Percentiles rank a stretch among this genome's conserved stretches.
Conservation (phyloP, 2,797 vertebrate genomes). For the Mus spretus region DNA sequence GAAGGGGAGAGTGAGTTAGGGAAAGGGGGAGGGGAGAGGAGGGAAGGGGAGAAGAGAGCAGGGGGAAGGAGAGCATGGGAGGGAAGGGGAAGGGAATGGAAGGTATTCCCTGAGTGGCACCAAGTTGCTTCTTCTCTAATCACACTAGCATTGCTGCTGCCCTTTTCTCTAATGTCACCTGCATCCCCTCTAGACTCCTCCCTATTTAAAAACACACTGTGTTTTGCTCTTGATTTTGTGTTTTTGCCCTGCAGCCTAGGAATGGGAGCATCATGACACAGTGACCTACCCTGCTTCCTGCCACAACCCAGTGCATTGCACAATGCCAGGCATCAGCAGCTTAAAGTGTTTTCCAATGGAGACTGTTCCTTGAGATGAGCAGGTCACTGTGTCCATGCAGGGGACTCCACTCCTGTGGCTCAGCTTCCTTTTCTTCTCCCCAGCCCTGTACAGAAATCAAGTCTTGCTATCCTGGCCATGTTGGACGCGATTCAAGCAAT, state of each 20-base stretch:
- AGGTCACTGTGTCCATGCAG: background rate
- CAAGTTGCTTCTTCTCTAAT: background rate
- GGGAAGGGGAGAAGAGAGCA: no score
- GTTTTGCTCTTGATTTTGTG: background rate
- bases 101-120: background rate
- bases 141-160: background rate
- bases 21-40: background rate
- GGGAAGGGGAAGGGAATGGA: background rate
- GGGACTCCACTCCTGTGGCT: background rate
- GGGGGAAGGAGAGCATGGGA: no score
- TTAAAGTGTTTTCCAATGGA: background rate
- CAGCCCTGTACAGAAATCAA: background rate
- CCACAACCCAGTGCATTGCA: background rate
- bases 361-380: background rate
- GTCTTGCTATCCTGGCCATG: background rate
- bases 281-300: background rate
- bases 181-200: background rate
- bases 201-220: no score
- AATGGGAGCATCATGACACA: accelerated
- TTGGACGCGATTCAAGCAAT: background rate
- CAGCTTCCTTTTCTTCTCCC: background rate
- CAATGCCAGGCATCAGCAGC: background rate
- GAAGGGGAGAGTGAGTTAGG: background rate
- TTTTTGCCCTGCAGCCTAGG: background rate
- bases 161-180: background rate